phyloP scores from a whole-genome alignment of 1,140 invertebrate species.

The Drosophila pandora region DNA sequence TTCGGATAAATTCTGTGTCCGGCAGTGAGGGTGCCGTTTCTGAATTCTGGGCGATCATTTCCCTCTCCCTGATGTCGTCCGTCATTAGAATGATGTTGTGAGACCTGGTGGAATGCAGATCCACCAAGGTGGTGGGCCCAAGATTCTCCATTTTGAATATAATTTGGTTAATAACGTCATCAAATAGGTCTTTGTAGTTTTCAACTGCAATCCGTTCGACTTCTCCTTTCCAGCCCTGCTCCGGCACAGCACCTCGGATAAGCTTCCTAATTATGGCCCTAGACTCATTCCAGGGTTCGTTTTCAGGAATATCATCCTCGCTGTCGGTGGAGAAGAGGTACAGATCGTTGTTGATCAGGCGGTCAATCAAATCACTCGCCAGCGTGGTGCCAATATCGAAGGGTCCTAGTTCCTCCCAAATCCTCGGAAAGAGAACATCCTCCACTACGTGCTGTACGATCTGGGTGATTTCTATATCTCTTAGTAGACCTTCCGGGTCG shows the following conservation, averaged over 20 bases:
- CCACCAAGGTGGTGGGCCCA: no score
- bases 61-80: background rate
- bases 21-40: background rate
- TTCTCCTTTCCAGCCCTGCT: constrained; percentile 61
- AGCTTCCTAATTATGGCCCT: constrained; percentile 64
- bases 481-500: constrained; percentile 20
- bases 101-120: background rate
- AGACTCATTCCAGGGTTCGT: constrained; percentile 30
- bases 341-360: constrained; percentile 70
- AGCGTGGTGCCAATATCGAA: constrained; percentile 50
- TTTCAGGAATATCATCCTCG: constrained; percentile 35
- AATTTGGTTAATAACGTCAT: constrained; percentile 51
- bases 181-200: constrained; percentile 45
- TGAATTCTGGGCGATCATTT: background rate
- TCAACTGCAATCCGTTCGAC: constrained; percentile 55
- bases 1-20: background rate
- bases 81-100: background rate
- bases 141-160: constrained; percentile 8
- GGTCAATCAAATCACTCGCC: constrained; percentile 61
- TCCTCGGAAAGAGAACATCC: constrained; percentile 52
- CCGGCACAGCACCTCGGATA: constrained; percentile 64
- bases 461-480: constrained; percentile 38
- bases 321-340: constrained; percentile 65
- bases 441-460: constrained; percentile 59
- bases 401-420: constrained; percentile 49